Evolutionary conservation across 2,113 vertebrate species (phyloP).

Genomic region (Macroglossus sobrinus): DNA sequence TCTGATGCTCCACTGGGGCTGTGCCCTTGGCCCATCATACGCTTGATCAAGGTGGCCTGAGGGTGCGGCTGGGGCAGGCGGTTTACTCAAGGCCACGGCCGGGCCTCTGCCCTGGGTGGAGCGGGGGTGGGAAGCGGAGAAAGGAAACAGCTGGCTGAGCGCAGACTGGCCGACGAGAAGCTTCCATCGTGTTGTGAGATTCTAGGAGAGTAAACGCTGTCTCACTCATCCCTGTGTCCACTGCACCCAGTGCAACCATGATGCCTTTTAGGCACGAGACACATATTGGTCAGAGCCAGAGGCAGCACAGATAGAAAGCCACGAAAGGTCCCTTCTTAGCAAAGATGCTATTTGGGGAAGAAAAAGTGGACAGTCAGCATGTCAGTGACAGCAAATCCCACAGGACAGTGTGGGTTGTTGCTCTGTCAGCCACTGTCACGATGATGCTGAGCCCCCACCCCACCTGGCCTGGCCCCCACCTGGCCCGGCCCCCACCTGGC

Average conservation of each 20-base stretch:
- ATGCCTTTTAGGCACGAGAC: too few species aligned
- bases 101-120: neutral
- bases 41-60: neutral
- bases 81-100: too few species aligned
- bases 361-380: accelerated
- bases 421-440: accelerated
- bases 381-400: neutral
- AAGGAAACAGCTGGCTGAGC: neutral
- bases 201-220: neutral
- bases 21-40: too few species aligned
- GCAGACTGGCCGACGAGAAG: accelerated
- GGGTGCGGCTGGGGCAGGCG: too few species aligned
- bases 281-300: neutral
- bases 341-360: neutral
- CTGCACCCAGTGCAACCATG: accelerated
- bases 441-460: accelerated
- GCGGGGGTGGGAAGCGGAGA: neutral
- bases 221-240: too few species aligned
- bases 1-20: neutral
- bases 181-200: accelerated
- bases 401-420: accelerated
- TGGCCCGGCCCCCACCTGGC: too few species aligned
- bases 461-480: too few species aligned
- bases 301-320: accelerated
- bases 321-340: neutral